These are phyloP conservation scores for Argyrosomus japonicus DNA, from an alignment of 2,113 vertebrate genomes.

Conservation along the genomic window DNA sequence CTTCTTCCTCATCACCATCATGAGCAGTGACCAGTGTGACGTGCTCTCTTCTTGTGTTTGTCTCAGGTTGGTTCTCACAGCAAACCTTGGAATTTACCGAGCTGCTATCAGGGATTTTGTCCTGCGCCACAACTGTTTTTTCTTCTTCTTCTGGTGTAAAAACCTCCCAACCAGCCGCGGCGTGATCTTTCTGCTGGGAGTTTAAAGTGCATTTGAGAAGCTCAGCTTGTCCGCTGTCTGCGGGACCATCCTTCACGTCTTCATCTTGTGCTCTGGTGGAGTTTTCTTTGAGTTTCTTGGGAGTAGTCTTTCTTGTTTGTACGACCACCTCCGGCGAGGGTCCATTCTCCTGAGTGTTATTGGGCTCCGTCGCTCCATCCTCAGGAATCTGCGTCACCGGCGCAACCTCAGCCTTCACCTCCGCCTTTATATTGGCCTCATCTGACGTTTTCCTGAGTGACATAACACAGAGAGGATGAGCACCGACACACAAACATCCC, in stretches of 20 bases:
- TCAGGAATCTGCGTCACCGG: slow-evolving; percentile 32
- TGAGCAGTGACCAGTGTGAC: background rate
- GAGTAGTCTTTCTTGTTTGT: slow-evolving; percentile 6
- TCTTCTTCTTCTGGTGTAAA: slow-evolving; percentile 23
- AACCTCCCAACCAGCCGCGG: background rate
- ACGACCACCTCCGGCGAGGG: slow-evolving; percentile 27
- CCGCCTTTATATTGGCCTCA: background rate
- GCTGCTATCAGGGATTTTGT: slow-evolving; percentile 5
- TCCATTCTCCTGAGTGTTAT: slow-evolving; percentile 65
- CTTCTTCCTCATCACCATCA: background rate
- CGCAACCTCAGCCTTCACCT: slow-evolving; percentile 1
- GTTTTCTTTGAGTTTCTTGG: slow-evolving; percentile 24
- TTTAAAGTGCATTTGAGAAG: slow-evolving; percentile 52
- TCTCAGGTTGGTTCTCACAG: slow-evolving; percentile 16
- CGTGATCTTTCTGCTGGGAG: background rate
- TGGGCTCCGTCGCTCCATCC: slow-evolving; percentile 13
- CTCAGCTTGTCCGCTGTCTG: background rate
- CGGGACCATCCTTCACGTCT: background rate
- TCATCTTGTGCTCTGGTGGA: slow-evolving; percentile 28
- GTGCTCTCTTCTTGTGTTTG: slow-evolving; percentile 24
- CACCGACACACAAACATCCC: background rate
- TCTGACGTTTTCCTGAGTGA: slow-evolving; percentile 35
- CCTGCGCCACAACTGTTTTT: background rate
- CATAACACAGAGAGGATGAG: slow-evolving; percentile 23
- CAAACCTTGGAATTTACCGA: background rate